A percentile compares a stretch with the other conserved stretches of the same genome.
Evolutionary conservation across 2,888 invertebrate genomes (phyloP).

Genomic region (Noctuana brunneofusca): DNA sequence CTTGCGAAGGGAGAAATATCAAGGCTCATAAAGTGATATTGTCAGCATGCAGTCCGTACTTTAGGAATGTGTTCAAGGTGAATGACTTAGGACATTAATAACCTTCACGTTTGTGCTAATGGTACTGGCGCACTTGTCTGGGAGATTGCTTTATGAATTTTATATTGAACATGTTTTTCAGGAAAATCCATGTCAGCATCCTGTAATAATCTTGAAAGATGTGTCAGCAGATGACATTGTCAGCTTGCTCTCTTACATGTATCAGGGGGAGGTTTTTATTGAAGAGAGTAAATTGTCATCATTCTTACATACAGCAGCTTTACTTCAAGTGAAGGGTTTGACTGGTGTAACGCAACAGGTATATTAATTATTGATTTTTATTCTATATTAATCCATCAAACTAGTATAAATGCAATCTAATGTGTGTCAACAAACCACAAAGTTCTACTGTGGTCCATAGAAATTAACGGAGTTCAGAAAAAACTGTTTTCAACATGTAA

Average conservation of each 20-base stretch:
- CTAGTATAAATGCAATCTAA: too few relatives aligned
- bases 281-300: conserved; percentile 85
- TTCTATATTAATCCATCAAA: neutral
- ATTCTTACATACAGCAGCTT: conserved; percentile 86
- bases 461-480: too few relatives aligned
- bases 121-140: conserved; percentile 31
- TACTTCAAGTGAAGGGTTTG: conserved; percentile 86
- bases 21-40: conserved; percentile 90
- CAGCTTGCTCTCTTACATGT: conserved; percentile 87
- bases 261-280: conserved; percentile 88
- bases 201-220: conserved; percentile 88
- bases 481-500: too few relatives aligned
- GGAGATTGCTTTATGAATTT: conserved; percentile 19
- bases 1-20: conserved; percentile 87
- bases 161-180: conserved; percentile 50
- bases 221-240: conserved; percentile 86
- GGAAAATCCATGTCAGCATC: conserved; percentile 89
- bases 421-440: too few relatives aligned
- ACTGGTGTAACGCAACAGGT: conserved; percentile 82
- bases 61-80: conserved; percentile 89
- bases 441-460: too few relatives aligned
- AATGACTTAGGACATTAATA: conserved; percentile 78
- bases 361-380: conserved; percentile 11
- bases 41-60: conserved; percentile 89
- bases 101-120: conserved; percentile 67